phyloP scores from a whole-genome alignment of 2,797 vertebrate species.

The Emydoidea blandingii region DNA sequence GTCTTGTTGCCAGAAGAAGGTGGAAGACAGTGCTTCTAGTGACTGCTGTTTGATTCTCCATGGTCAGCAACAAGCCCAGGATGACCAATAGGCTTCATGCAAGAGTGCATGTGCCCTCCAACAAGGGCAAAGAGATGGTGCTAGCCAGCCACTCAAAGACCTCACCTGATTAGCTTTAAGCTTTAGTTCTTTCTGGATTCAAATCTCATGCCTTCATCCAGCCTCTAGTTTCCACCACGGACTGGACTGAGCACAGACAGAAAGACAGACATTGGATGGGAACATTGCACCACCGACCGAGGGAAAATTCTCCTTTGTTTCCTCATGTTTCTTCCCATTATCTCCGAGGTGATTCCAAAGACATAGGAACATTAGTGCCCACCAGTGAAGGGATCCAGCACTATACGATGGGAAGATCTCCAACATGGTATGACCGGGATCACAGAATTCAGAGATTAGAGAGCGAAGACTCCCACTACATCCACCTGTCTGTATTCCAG shows the following conservation, averaged over 20 bases:
- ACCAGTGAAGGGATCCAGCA: not conserved
- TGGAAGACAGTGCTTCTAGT: not conserved
- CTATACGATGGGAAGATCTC: fast-evolving
- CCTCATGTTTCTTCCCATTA: fast-evolving
- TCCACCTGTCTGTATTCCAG: not conserved
- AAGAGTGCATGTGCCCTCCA: not conserved
- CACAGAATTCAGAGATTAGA: not conserved
- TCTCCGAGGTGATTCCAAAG: not conserved
- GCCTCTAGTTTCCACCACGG: not conserved
- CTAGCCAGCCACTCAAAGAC: not conserved
- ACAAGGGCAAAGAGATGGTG: not conserved
- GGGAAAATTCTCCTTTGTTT: fast-evolving
- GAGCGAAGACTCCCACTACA: fast-evolving
- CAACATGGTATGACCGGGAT: fast-evolving
- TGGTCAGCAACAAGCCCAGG: not conserved
- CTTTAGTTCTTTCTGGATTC: not conserved
- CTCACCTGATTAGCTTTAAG: fast-evolving
- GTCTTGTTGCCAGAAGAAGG: not conserved
- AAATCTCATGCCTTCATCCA: not conserved
- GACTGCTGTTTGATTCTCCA: not conserved
- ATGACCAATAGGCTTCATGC: not conserved
- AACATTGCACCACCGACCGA: not conserved
- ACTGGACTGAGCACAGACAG: not conserved
- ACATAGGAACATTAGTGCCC: fast-evolving
- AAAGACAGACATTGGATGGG: not conserved